Evolutionary conservation across 2,113 vertebrate genomes (phyloP).

Genomic region (Myiagra hebetior): DNA sequence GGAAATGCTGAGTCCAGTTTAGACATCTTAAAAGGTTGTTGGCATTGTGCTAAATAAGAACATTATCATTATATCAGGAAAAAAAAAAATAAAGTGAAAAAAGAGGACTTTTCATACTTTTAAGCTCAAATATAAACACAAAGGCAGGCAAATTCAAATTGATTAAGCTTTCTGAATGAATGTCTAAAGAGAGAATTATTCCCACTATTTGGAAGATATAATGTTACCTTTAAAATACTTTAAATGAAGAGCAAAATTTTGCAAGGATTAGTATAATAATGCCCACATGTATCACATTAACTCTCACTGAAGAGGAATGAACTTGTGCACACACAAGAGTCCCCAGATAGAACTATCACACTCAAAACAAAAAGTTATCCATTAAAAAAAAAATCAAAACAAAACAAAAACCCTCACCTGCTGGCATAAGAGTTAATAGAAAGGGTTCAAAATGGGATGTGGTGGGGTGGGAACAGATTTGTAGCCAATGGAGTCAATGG

Average conservation of each 20-base stretch:
- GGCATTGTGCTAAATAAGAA: background rate
- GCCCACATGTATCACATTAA: background rate
- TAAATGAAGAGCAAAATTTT: background rate
- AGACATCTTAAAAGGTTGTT: background rate
- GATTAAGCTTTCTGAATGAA: background rate
- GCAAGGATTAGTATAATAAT: background rate
- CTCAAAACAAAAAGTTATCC: background rate
- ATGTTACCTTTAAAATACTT: background rate
- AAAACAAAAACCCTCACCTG: background rate
- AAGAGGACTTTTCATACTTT: background rate
- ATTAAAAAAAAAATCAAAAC: background rate
- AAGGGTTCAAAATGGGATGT: background rate
- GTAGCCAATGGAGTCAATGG: background rate
- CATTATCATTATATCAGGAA: background rate
- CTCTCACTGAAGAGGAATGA: background rate
- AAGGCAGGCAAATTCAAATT: background rate
- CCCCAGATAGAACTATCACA: background rate
- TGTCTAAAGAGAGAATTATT: background rate
- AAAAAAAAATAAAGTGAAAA: too few relatives aligned
- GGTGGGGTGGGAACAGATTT: background rate
- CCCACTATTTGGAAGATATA: background rate
- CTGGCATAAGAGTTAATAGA: background rate
- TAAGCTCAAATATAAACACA: background rate
- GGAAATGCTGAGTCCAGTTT: background rate
- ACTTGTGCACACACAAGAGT: background rate